Evolutionary conservation across 2,888 invertebrate species (phyloP), one percentile per base, ranked within the genome.

Genomic region (Thecocarcelia acutangulata): DNA sequence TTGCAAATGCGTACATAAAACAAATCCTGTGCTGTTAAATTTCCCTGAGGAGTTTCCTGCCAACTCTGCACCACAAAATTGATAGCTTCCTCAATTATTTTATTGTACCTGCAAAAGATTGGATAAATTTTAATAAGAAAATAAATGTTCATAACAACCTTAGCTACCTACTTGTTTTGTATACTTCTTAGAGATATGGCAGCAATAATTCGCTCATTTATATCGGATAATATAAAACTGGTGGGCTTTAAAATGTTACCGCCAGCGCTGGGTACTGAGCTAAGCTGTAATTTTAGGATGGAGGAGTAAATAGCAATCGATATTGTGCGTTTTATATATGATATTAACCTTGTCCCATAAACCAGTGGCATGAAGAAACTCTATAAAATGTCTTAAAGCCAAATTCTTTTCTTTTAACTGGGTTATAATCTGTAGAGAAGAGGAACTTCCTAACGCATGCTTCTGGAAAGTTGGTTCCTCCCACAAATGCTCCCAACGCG

Each of bases 371-470:
- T 94, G 93, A 64, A 97, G 90, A 90, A 98, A 98, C 75, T 93
- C 93, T 2, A 96, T 90, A 87, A 94, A 96, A 79, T 96, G 92
- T 80, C 94, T 93, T 85, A 96, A 92, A 0, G 96, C 97, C 87
- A 94, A 93, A 87, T 94, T 95, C 91, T 98, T 98, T 89, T 97
- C 97, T 84, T 95, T 94, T 70, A 98, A 91, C 89, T 98, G 98
- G 83, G 95, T 95, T 1, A 94, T 91, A 78, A 97, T 94, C 90
- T 97, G 96, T 92, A 98, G 93, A 2, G 97, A 96, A 17, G 93
- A 93, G 0, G 95, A 95, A 87, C 94, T 94, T 78, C 95, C 95
- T 37, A 95, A 91, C 0, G 93, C 92, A 86, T 90, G 86, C 84
- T 90, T 90, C 2, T 89, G 87, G 6, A 85, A 87, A 2, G 88